Evolutionary conservation across 1,140 invertebrate species (phyloP), one percentile per base, ranked within the genome.

Genomic region (Camponotus pennsylvanicus): DNA sequence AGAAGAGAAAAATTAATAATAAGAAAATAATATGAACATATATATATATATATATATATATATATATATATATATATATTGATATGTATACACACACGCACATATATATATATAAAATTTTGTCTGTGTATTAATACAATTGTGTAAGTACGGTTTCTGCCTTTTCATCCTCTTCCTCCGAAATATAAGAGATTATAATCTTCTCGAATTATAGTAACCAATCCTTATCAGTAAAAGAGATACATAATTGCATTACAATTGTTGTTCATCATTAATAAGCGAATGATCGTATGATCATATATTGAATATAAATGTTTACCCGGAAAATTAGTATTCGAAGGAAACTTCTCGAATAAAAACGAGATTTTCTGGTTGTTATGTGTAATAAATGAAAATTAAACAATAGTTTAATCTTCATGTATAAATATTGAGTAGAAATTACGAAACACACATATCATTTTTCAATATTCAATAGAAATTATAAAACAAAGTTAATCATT

Each of bases 201-300:
- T 55, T n/a, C 15, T 67, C 77, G 3, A 80, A 69, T 80, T 69
- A 21, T 21, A 21, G n/a, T n/a, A 32, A 79, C 52, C 27, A 42
- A 27, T 79, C 18, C 15, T 52, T 32, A 49, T 34, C 32, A 37
- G 18, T 8, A 55, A 79, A n/a, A 6, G 13, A n/a, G 55, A 67
- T 55, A 79, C n/a, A 13, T 34, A 37, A 34, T 34, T 79, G 34
- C 3, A 13, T 66, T 77, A 45, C 15, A 37, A 61, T 76, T 61
- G 21, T 49, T 34, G 64, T 80, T 79, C 52, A 69, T 55, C 77
- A 80, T 79, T 40, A 69, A 69, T 80, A 13, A 27, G 8, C 32
- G 15, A 52, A 37, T 49, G 15, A 49, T 49, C 4, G 34, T 42
- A 18, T 27, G 11, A 11, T n/a, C 45, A n/a, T 63, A 67, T 32